Conservation (phyloP, 2,888 invertebrate genomes). For the Volucella bombylans region DNA sequence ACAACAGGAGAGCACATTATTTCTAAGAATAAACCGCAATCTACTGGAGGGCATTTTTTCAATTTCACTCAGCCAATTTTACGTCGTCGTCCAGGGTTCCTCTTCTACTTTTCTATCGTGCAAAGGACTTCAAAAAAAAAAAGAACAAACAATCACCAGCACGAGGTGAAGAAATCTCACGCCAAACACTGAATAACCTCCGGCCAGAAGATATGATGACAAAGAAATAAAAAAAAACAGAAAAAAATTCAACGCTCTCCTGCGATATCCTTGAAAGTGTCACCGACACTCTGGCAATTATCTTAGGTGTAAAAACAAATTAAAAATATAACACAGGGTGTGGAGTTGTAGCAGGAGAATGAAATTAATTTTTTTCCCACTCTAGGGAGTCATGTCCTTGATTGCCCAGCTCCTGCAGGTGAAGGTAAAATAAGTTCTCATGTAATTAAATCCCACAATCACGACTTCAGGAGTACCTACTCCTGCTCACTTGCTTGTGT, state of each 20-base stretch:
- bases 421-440: conserved; percentile 73
- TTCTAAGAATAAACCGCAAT: conserved; percentile 55
- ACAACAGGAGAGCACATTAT: conserved; percentile 4
- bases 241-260: conserved; percentile 47
- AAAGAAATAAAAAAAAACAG: conserved; percentile 14
- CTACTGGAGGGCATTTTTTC: conserved; percentile 70
- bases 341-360: conserved; percentile 42
- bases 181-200: conserved; percentile 35
- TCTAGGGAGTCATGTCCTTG: conserved; percentile 46
- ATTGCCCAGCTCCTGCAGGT: conserved; percentile 71
- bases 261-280: conserved; percentile 77
- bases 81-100: conserved; percentile 45
- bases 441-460: conserved; percentile 78
- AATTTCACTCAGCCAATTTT: conserved; percentile 63
- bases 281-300: conserved; percentile 82
- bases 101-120: conserved; percentile 14
- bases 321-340: conserved; percentile 65
- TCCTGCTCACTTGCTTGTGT: conserved; percentile 70
- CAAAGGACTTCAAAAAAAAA: conserved; percentile 13
- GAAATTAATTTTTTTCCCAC: conserved; percentile 67
- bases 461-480: conserved; percentile 23
- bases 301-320: conserved; percentile 81
- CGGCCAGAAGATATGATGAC: conserved; percentile 34
- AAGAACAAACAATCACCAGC: conserved; percentile 54
- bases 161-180: conserved; percentile 67